Conservation (phyloP, 2,888 invertebrate genomes). For the Drosophila mettleri region DNA sequence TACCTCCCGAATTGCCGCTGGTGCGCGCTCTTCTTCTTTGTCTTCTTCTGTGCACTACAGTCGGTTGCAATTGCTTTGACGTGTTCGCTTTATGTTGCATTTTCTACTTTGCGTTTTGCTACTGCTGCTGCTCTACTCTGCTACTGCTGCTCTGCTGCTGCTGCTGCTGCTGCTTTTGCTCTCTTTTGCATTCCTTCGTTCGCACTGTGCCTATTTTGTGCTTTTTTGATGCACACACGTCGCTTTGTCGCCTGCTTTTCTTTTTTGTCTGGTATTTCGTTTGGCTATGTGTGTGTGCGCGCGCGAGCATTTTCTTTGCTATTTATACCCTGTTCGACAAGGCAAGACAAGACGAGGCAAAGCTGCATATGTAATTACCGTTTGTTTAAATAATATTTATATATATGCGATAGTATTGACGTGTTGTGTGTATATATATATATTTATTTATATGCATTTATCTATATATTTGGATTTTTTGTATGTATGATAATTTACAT, state of each 20-base stretch:
- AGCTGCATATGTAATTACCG: not conserved
- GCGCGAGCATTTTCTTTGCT: slow-evolving; percentile 55
- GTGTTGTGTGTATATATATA: not conserved
- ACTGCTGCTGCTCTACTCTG: slow-evolving; percentile 17
- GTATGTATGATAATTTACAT: too few relatives aligned
- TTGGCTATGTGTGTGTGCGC: slow-evolving; percentile 26
- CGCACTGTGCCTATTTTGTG: slow-evolving; percentile 72
- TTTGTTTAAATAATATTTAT: not conserved
- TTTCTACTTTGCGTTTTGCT: slow-evolving; percentile 53
- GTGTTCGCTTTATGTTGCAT: slow-evolving; percentile 64
- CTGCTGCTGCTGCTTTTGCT: slow-evolving; percentile 16
- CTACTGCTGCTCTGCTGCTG: slow-evolving; percentile 15
- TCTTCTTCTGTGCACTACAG: slow-evolving; percentile 44
- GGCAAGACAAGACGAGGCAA: not conserved
- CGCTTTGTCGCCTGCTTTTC: slow-evolving; percentile 49
- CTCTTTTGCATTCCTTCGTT: slow-evolving; percentile 59
- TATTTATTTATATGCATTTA: too few relatives aligned
- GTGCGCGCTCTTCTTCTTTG: slow-evolving; percentile 16
- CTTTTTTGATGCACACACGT: slow-evolving; percentile 48
- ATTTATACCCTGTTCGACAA: slow-evolving; percentile 29
- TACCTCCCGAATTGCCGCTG: slow-evolving; percentile 18
- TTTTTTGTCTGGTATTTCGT: slow-evolving; percentile 58
- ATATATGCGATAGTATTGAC: not conserved
- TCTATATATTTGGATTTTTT: too few relatives aligned
- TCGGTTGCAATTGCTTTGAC: slow-evolving; percentile 56